Evolutionary conservation across 2,113 vertebrate species (phyloP).

Genomic region (Noctilio leporinus): DNA sequence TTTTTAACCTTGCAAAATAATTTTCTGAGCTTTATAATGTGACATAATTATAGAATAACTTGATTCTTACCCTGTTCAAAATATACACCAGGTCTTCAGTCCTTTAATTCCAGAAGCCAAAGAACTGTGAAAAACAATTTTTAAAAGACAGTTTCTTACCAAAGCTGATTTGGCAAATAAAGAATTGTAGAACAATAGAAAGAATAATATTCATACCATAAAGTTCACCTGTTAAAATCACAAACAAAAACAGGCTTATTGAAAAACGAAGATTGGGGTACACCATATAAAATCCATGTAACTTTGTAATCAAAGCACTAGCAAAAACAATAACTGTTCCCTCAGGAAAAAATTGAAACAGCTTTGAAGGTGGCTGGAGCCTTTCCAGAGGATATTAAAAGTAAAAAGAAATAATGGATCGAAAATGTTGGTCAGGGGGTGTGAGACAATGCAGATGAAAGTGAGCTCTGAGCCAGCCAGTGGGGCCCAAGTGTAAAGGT

Average conservation of each 20-base stretch:
- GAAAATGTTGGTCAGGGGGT: not conserved
- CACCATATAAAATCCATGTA: not conserved
- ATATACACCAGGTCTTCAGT: not conserved
- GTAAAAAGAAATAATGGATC: not conserved
- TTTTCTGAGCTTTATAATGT: not conserved
- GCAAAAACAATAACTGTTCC: not conserved
- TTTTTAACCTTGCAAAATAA: not conserved
- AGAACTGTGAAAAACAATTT: not conserved
- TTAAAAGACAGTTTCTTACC: not conserved
- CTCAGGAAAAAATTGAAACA: not conserved
- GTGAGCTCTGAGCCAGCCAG: not conserved
- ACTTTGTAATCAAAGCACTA: not conserved
- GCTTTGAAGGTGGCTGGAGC: not conserved
- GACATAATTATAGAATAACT: not conserved
- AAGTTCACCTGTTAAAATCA: constrained; percentile 18
- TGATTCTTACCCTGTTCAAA: not conserved
- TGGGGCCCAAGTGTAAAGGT: not conserved
- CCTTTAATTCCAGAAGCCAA: not conserved
- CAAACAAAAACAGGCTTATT: not conserved
- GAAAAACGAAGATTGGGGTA: not conserved
- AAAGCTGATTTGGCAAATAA: not conserved
- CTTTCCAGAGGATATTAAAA: not conserved
- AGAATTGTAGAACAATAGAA: not conserved
- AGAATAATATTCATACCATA: not conserved
- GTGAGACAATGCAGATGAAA: not conserved